Conservation (phyloP, 2,797 vertebrate genomes). For the Xyrichtys novacula region DNA sequence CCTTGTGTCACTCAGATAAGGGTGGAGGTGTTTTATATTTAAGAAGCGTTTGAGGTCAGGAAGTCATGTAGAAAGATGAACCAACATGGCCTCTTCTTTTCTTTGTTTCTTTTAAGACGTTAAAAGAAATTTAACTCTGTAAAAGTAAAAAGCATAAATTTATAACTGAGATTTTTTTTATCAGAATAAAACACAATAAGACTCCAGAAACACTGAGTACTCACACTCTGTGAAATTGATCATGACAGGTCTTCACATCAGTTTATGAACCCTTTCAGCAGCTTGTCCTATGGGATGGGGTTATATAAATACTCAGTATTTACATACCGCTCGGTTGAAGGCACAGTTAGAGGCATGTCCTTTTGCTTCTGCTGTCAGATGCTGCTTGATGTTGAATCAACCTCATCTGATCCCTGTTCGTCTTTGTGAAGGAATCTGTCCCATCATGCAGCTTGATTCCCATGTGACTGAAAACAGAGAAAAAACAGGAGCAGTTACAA, state of each 20-base stretch:
- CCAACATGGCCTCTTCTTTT: background rate
- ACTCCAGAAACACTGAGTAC: background rate
- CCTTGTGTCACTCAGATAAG: background rate
- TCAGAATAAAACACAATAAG: background rate
- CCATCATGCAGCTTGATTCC: conserved; percentile 4
- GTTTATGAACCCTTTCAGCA: conserved; percentile 9
- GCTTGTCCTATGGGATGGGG: background rate
- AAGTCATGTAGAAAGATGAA: background rate
- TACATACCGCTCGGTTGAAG: conserved; percentile 22
- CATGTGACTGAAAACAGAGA: conserved; percentile 18
- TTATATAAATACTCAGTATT: conserved; percentile 9
- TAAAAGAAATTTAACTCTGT: too few relatives aligned
- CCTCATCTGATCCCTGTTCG: conserved; percentile 16
- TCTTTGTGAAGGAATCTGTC: conserved; percentile 11
- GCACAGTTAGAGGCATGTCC: conserved; percentile 18
- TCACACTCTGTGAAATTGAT: background rate
- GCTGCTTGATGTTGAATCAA: conserved; percentile 25
- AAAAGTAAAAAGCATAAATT: too few relatives aligned
- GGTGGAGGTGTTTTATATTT: conserved; percentile 11
- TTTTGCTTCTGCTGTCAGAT: conserved; percentile 9
- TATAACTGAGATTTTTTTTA: background rate
- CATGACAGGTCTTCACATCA: background rate
- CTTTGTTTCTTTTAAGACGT: too few relatives aligned
- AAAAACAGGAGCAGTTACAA: background rate
- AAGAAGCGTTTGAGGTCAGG: conserved; percentile 1